phyloP scores from a whole-genome alignment of 2,888 invertebrate species.

The Perithous albicinctus region DNA sequence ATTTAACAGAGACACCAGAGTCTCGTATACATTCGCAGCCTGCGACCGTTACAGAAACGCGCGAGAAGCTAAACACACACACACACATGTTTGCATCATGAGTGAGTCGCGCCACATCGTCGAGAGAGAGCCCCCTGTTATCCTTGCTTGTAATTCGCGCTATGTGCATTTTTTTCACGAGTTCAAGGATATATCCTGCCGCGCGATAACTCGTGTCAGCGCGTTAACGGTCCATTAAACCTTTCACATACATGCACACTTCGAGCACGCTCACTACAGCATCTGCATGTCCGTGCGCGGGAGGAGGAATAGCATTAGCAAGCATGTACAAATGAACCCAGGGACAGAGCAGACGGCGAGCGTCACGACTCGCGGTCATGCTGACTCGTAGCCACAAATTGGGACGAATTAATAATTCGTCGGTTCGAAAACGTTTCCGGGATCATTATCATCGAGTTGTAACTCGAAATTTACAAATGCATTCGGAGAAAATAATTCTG shows the following conservation, averaged over 20 bases:
- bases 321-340: conserved; percentile 25
- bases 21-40: conserved; percentile 15
- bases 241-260: conserved; percentile 42
- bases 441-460: background rate
- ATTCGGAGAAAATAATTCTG: background rate
- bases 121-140: conserved; percentile 68
- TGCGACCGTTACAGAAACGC: conserved; percentile 46
- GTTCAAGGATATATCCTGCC: conserved; percentile 70
- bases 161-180: conserved; percentile 70
- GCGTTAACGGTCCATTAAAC: conserved; percentile 76
- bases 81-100: background rate
- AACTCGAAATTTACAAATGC: conserved; percentile 13
- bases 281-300: background rate
- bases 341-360: conserved; percentile 32
- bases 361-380: conserved; percentile 37
- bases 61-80: conserved; percentile 29
- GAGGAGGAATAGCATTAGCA: conserved; percentile 32
- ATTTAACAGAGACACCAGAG: conserved; percentile 19
- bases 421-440: conserved; percentile 15
- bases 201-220: conserved; percentile 70
- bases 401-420: conserved; percentile 30
- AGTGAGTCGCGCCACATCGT: conserved; percentile 36
- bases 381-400: conserved; percentile 30
- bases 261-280: background rate
- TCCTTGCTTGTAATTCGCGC: conserved; percentile 74